Evolutionary conservation across 2,797 vertebrate species (phyloP), one percentile per base, ranked within the genome.

Genomic region (Tokudaia muenninki): DNA sequence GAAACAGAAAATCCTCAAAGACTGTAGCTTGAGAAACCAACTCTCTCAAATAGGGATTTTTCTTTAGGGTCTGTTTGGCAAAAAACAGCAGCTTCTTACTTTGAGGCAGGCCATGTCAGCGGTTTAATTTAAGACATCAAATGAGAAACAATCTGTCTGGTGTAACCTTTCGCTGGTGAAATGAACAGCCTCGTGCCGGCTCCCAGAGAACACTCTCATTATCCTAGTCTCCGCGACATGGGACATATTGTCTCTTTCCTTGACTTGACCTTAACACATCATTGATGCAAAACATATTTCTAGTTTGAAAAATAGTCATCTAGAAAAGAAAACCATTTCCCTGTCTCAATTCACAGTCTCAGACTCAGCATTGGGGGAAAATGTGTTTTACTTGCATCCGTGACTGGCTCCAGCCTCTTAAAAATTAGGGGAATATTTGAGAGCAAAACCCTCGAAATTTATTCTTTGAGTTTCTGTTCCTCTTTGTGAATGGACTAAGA

Each of bases 191-290:
- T 97, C 93, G 93, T 91, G 94, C 96, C 96, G 89, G 90, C 93
- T 97, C 97, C 97, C 92, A 75, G 96, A 97, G 96, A 97, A 97
- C 94, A 86, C 96, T 96, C 83, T 97, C 92, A 97, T 98, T 97
- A 97, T 79, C 91, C 95, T 95, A 93, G 96, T 96, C 91, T 96
- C 91, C 3, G 47, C 92, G 74, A 96, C 91, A 83, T 57, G 86
- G 97, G 97, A 97, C 97, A 97, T 95, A 96, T 95, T 97, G 96
- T 96, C 84, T 97, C 91, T 97, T 91, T 97, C 98, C 90, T 97
- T 97, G 97, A 97, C 92, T 97, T 98, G 97, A 97, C 91, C 97
- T 98, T 97, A 97, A 94, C 90, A 93, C 70, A 98, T 95, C 72
- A 97, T 95, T 93, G 93, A 95, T 91, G 61, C 98, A 93, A 97